Base-by-base conservation (phyloP, 92 coral and sea anemone species). In the Zoanthus solanderi region DNA sequence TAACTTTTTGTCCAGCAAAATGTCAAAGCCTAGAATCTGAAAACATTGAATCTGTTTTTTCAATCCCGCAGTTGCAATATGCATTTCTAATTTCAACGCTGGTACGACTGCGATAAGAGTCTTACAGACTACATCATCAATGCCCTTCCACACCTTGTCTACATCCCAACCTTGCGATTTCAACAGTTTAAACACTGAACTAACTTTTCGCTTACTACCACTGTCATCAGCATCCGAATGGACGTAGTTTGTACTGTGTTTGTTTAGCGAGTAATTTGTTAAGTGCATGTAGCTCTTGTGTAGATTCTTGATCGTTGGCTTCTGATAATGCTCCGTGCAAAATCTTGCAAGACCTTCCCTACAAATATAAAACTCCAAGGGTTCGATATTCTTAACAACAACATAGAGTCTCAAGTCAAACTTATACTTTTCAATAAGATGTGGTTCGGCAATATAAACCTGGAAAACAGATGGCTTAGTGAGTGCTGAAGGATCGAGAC, bases 311-410 rank as follows among this genome's bases (percentile, higher is more conserved):
- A 78, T 58, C 23, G 98, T 87, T 5, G 98, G 98, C 10, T 89
- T 87, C 32, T 85, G 92, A 85, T 95, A 95, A 71, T 78, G 89
- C 74, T 95, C 98, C 1, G 98, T 95, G 53, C 98, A 95, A 84
- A 95, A 93, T 13, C 98, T 77, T 32, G 93, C 98, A 90, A 95
- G 94, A 31, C 98, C 98, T 88, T 95, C 98, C 3, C 98, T 94
- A 72, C 98, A 95, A 42, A 95, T 82, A 48, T 93, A 95, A 30
- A 95, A 83, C 83, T 93, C 91, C 75, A 95, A 68, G 12, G 98
- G 98, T 7, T 95, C 98, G 53, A 95, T 78, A 65, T 93, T 87
- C 84, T 93, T 95, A 44, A 95, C 69, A 66, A 95, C 84, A 28
- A 95, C 98, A 90, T 95, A 95, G 56, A 95, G 90, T 79, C 98